Evolutionary conservation across 2,113 vertebrate species (phyloP).

Genomic region (Himantopus leucocephalus): DNA sequence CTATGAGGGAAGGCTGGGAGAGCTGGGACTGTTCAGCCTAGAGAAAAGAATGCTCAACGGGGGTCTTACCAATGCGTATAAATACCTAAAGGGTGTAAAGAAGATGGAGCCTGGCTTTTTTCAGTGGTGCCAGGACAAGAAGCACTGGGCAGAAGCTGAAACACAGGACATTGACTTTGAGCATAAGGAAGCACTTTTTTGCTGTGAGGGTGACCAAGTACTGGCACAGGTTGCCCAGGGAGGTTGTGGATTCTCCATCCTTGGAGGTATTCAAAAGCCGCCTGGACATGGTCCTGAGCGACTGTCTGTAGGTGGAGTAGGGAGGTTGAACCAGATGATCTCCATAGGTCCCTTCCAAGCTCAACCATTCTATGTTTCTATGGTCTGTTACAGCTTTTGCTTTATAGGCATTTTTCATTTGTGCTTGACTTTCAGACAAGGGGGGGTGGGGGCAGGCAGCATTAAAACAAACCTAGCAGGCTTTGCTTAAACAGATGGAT

Average conservation of each 20-base stretch:
- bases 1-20: not conserved
- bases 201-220: not conserved
- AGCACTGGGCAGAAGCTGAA: not conserved
- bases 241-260: not conserved
- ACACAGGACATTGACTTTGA: not conserved
- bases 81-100: not conserved
- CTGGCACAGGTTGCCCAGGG: not conserved
- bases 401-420: not conserved
- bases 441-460: too few relatives aligned
- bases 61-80: not conserved
- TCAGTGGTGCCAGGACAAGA: not conserved
- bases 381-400: not conserved
- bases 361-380: not conserved
- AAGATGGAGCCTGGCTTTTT: not conserved
- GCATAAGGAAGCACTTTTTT: not conserved
- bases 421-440: not conserved
- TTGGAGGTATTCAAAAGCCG: not conserved
- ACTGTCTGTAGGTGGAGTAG: not conserved
- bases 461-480: not conserved
- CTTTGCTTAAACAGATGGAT: not conserved
- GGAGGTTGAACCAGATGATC: not conserved
- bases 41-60: not conserved
- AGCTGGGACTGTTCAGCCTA: not conserved
- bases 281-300: not conserved
- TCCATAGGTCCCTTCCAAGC: not conserved